Percentiles rank a stretch among this genome's conserved stretches.
Conservation (phyloP, 2,797 vertebrate species). For the Pipistrellus kuhlii region DNA sequence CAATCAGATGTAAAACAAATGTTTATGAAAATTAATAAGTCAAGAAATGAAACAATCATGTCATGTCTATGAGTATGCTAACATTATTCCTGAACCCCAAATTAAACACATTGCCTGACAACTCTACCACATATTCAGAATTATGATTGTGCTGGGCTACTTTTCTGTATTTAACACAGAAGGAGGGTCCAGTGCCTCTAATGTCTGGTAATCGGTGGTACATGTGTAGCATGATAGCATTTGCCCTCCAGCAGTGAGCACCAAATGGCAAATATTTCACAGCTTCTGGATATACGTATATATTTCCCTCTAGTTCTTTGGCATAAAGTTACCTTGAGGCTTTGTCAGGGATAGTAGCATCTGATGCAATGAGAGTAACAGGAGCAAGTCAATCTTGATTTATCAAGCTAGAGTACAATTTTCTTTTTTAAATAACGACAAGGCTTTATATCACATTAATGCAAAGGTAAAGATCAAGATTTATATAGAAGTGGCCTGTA, state of each 20-base stretch:
- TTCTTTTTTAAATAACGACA: not conserved
- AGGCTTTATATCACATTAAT: not conserved
- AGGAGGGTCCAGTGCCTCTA: not conserved
- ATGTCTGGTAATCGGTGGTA: not conserved
- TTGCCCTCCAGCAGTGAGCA: not conserved
- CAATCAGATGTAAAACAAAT: not conserved
- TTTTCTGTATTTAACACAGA: not conserved
- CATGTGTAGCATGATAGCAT: not conserved
- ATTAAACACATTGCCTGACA: not conserved
- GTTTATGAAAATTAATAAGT: not conserved
- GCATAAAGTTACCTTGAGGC: constrained; percentile 33
- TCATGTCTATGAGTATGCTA: not conserved
- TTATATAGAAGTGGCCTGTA: not conserved
- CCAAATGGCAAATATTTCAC: not conserved
- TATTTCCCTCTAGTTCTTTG: constrained; percentile 19
- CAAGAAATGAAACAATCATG: not conserved
- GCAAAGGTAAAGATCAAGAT: constrained; percentile 44
- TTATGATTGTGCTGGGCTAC: not conserved
- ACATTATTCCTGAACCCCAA: not conserved
- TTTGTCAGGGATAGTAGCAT: constrained; percentile 32
- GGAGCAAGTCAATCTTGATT: not conserved
- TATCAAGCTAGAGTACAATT: not conserved
- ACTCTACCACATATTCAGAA: not conserved
- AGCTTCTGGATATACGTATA: not conserved
- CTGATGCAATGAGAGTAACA: constrained; percentile 9